Percentiles rank a stretch among this genome's conserved stretches.
phyloP scores from a whole-genome alignment of 2,888 invertebrate species.

The Diogma glabrata region DNA sequence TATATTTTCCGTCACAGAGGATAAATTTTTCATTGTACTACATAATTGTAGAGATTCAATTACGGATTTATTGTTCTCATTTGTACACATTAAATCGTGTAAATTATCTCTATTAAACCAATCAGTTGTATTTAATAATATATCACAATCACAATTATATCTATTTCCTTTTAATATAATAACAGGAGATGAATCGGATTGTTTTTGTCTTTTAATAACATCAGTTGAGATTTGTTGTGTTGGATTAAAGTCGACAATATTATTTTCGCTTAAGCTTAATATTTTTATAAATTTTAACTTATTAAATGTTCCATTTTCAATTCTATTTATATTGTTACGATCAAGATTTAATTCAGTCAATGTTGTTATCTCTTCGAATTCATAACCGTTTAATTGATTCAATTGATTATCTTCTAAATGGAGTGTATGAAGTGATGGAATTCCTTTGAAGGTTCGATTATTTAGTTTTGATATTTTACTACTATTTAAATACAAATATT shows the following conservation, averaged over 20 bases:
- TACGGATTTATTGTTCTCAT: conserved; percentile 36
- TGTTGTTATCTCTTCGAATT: conserved; percentile 62
- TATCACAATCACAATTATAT: conserved; percentile 72
- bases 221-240: conserved; percentile 50
- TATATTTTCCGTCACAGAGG: conserved; percentile 1
- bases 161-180: conserved; percentile 65
- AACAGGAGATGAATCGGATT: conserved; percentile 35
- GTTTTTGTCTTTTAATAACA: conserved; percentile 38
- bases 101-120: conserved; percentile 59
- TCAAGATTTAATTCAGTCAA: conserved; percentile 64
- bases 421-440: conserved; percentile 56
- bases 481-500: conserved; percentile 65
- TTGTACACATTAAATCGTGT: conserved; percentile 35
- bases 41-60: conserved; percentile 10
- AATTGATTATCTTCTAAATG: conserved; percentile 68
- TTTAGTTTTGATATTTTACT: conserved; percentile 63
- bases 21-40: conserved; percentile 26
- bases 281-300: conserved; percentile 59
- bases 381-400: conserved; percentile 58
- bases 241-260: conserved; percentile 63
- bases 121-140: conserved; percentile 53
- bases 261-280: conserved; percentile 63
- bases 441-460: conserved; percentile 73
- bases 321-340: conserved; percentile 59
- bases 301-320: conserved; percentile 65